phyloP scores from a whole-genome alignment of 2,797 vertebrate species.

The Aselliscus stoliczkanus region DNA sequence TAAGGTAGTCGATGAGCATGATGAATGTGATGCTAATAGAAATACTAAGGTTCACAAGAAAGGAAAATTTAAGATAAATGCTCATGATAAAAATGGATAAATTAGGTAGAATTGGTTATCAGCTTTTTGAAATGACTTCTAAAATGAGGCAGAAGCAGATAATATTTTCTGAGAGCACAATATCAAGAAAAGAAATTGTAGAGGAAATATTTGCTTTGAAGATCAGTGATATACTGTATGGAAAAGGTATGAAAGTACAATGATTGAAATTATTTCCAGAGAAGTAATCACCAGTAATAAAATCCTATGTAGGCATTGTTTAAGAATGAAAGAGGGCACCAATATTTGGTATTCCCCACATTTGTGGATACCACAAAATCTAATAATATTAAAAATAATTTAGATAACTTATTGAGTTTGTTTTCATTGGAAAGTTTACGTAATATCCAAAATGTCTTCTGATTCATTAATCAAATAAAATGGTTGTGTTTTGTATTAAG shows the following conservation, averaged over 20 bases:
- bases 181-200: constrained; percentile 32
- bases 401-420: background rate
- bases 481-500: background rate
- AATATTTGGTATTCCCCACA: background rate
- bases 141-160: background rate
- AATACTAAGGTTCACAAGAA: background rate
- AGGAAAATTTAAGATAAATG: constrained; percentile 9
- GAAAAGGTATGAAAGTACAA: background rate
- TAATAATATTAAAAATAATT: constrained; percentile 1
- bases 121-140: constrained; percentile 21
- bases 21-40: background rate
- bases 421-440: constrained; percentile 8
- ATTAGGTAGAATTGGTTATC: background rate
- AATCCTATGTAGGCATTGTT: background rate
- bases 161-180: background rate
- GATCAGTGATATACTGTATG: background rate
- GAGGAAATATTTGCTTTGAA: background rate
- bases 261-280: background rate
- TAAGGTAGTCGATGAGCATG: background rate
- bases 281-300: background rate
- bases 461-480: background rate
- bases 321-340: background rate
- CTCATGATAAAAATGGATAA: background rate
- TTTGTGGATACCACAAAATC: background rate
- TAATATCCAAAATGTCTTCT: constrained; percentile 9